Evolutionary conservation across 2,888 invertebrate genomes (phyloP).

Genomic region (Gymnosoma rotundatum): DNA sequence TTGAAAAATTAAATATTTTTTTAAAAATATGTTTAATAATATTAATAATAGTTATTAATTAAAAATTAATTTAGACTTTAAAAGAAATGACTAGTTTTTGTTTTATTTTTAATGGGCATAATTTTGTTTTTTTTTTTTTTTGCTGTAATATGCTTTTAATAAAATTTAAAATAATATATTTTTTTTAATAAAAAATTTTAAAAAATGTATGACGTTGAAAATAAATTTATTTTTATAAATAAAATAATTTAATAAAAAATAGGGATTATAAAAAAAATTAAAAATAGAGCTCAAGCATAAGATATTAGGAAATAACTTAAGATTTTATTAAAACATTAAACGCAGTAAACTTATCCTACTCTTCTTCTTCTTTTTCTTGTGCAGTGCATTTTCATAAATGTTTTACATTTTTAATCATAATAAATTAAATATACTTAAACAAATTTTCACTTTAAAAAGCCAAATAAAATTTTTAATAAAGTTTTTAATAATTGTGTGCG

Average conservation of each 20-base stretch:
- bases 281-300: slow-evolving; percentile 6
- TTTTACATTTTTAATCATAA: too few species aligned
- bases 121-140: slow-evolving; percentile 16
- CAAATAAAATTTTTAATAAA: too few species aligned
- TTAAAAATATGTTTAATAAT: slow-evolving; percentile 54
- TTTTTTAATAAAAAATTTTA: neutral
- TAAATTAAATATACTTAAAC: too few species aligned
- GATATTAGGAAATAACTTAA: neutral
- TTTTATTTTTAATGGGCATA: slow-evolving; percentile 17
- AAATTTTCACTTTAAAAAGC: too few species aligned
- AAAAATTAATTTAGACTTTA: slow-evolving; percentile 66
- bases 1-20: slow-evolving; percentile 30
- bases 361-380: too few species aligned
- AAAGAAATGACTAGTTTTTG: slow-evolving; percentile 68
- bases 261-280: neutral
- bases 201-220: slow-evolving; percentile 50
- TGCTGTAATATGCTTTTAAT: neutral
- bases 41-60: slow-evolving; percentile 24
- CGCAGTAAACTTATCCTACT: too few species aligned
- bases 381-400: too few species aligned
- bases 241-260: neutral
- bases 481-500: too few species aligned
- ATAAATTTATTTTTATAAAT: neutral
- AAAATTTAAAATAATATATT: slow-evolving; percentile 21
- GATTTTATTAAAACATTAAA: too few species aligned